These are phyloP conservation scores for Laticauda laticaudata DNA, from an alignment of 2,113 vertebrate genomes.

Conservation along the genomic window DNA sequence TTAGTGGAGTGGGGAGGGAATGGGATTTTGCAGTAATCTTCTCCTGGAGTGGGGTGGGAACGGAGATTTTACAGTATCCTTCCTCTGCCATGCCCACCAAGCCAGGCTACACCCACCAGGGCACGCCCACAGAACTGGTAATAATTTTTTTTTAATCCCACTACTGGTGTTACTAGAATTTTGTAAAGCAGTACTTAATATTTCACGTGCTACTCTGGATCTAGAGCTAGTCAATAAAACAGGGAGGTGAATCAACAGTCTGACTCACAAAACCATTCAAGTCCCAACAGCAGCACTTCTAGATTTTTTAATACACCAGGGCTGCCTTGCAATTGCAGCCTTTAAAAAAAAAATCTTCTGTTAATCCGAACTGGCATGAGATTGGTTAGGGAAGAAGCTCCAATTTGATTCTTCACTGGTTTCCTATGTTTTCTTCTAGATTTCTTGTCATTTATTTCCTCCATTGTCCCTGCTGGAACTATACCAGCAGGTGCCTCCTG, in stretches of 20 bases:
- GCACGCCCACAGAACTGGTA: no score
- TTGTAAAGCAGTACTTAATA: no score
- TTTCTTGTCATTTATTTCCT: background rate
- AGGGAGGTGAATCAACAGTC: background rate
- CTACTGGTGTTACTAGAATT: no score
- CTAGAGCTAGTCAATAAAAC: background rate
- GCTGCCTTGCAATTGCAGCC: background rate
- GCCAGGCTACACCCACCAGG: no score
- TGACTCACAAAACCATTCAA: background rate
- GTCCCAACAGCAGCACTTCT: background rate
- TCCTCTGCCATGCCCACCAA: no score
- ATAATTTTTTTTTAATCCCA: no score
- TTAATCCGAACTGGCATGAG: background rate
- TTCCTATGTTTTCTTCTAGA: background rate
- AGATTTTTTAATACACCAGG: background rate
- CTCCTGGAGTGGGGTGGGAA: no score
- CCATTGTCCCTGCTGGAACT: background rate
- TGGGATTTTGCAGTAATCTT: no score
- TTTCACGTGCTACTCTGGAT: background rate
- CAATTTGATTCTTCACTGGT: background rate
- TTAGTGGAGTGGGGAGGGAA: no score
- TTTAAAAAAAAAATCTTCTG: background rate
- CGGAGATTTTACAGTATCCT: no score
- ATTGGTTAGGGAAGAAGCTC: background rate
- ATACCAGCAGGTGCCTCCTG: background rate